These are phyloP conservation scores for Eurytoma adleriae DNA, from an alignment of 2,888 invertebrate species.

Conservation along the genomic window DNA sequence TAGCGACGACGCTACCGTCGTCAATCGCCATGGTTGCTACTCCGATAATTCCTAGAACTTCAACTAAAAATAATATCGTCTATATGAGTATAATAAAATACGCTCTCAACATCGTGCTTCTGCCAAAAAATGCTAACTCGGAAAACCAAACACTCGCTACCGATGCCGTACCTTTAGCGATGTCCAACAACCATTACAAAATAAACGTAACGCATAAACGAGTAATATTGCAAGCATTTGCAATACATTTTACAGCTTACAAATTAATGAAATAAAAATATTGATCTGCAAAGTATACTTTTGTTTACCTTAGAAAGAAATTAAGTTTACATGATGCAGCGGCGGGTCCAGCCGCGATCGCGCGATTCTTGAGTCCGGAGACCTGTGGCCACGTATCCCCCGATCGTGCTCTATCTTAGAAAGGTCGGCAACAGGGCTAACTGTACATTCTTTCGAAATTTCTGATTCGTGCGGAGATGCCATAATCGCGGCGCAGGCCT, in stretches of 20 bases:
- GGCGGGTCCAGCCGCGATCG: neutral
- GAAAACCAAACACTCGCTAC: neutral
- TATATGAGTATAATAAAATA: constrained; percentile 9
- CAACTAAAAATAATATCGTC: constrained; percentile 27
- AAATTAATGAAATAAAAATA: too few species aligned
- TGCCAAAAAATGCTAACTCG: constrained; percentile 14
- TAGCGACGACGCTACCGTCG: neutral
- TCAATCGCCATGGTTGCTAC: constrained; percentile 30
- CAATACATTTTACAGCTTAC: too few species aligned
- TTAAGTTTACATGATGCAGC: neutral
- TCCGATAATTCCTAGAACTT: neutral
- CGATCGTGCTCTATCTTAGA: neutral
- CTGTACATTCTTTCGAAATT: constrained; percentile 36
- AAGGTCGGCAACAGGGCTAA: constrained; percentile 53
- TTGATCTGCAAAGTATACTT: too few species aligned
- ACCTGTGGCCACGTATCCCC: constrained; percentile 25
- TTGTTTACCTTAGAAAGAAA: too few species aligned
- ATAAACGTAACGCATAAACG: too few species aligned
- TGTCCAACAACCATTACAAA: too few species aligned
- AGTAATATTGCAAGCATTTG: too few species aligned
- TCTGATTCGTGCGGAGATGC: too few species aligned
- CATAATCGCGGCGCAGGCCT: too few species aligned
- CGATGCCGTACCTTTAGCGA: too few species aligned
- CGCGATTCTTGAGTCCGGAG: neutral
- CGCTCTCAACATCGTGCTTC: neutral